Conservation (phyloP, 2,888 invertebrate genomes). For the Agrilus cyanescens region DNA sequence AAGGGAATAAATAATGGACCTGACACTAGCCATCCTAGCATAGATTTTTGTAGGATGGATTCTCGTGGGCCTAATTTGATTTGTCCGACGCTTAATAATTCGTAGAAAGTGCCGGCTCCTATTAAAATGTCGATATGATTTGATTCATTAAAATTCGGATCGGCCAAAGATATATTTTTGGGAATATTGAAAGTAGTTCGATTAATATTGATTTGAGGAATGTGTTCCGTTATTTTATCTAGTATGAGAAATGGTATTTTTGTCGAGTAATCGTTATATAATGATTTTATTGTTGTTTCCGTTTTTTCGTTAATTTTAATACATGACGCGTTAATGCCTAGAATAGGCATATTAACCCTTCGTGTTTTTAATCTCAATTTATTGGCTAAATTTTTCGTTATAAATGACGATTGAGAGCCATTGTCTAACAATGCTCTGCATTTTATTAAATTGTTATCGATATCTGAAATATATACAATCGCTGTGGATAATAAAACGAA, state of each 20-base stretch:
- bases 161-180: not conserved
- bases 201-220: not conserved
- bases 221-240: slow-evolving; percentile 1
- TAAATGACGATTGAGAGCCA: slow-evolving; percentile 4
- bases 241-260: not conserved
- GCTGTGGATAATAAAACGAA: slow-evolving; percentile 1
- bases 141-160: not conserved
- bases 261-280: not conserved
- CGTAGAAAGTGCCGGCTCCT: not conserved
- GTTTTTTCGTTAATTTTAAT: not conserved
- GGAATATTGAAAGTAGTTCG: not conserved
- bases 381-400: not conserved
- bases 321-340: not conserved
- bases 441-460: not conserved
- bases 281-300: not conserved
- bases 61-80: not conserved
- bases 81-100: not conserved
- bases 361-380: not conserved
- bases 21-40: too few species aligned
- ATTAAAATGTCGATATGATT: not conserved
- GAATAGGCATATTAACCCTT: not conserved
- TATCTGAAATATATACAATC: not conserved
- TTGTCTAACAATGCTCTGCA: slow-evolving; percentile 3
- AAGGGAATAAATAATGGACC: too few species aligned
- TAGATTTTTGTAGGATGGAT: too few species aligned